Evolutionary conservation across 2,113 vertebrate species (phyloP).

Genomic region (Pteropus alecto): DNA sequence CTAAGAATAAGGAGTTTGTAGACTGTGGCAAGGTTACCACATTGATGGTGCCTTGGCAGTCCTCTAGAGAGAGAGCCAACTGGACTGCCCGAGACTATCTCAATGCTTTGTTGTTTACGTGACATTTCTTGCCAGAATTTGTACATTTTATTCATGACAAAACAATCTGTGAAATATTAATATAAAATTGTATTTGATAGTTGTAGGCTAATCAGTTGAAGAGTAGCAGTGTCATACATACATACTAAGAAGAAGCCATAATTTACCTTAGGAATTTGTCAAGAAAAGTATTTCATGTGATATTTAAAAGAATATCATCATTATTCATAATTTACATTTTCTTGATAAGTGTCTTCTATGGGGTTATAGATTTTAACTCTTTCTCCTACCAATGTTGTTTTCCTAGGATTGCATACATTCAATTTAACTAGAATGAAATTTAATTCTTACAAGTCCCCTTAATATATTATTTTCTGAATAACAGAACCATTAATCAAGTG

Average conservation of each 20-base stretch:
- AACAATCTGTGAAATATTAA: neutral
- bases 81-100: neutral
- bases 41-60: neutral
- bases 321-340: conserved; percentile 1
- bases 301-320: neutral
- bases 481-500: neutral
- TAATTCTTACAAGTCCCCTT: neutral
- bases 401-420: conserved; percentile 6
- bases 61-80: neutral
- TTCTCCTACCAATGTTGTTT: conserved; percentile 28
- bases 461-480: conserved; percentile 38
- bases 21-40: neutral
- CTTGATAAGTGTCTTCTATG: conserved; percentile 24
- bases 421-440: conserved; percentile 50
- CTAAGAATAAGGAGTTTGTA: neutral
- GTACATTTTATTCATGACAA: conserved; percentile 21
- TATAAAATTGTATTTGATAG: conserved; percentile 3
- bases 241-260: neutral
- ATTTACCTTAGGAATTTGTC: neutral
- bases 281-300: conserved; percentile 18
- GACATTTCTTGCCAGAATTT: neutral
- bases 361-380: neutral
- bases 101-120: neutral
- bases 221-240: neutral
- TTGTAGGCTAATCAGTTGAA: conserved; percentile 36